Conservation (phyloP, 2,888 invertebrate species). For the Ariolimax columbianus region DNA sequence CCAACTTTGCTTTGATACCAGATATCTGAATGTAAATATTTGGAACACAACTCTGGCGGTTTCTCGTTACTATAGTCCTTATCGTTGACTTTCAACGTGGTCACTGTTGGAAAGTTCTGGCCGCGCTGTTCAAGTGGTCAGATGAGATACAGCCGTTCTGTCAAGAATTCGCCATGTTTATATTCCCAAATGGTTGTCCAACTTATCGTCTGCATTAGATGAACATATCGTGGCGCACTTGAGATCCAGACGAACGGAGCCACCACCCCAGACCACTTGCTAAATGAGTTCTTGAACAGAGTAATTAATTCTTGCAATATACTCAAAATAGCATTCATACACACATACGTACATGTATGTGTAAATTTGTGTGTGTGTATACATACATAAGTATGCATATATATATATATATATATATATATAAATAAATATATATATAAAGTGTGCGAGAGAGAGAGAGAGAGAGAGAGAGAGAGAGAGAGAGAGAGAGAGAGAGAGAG, state of each 20-base stretch:
- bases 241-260: background rate
- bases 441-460: too few species aligned
- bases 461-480: too few species aligned
- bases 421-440: too few species aligned
- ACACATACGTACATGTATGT: too few species aligned
- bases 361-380: too few species aligned
- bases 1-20: background rate
- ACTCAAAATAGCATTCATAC: background rate
- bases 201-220: background rate
- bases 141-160: slow-evolving; percentile 9
- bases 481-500: too few species aligned
- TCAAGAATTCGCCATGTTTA: background rate
- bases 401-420: too few species aligned
- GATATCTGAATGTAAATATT: background rate
- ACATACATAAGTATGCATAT: too few species aligned
- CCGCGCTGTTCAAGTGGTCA: background rate
- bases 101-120: background rate
- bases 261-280: background rate
- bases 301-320: background rate
- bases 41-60: background rate
- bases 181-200: background rate
- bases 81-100: slow-evolving; percentile 7
- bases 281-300: background rate
- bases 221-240: slow-evolving; percentile 7
- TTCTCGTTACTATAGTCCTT: background rate